Evolutionary conservation across 2,888 invertebrate genomes (phyloP), one percentile per base, ranked within the genome.

Genomic region (Luperina nickerlii): DNA sequence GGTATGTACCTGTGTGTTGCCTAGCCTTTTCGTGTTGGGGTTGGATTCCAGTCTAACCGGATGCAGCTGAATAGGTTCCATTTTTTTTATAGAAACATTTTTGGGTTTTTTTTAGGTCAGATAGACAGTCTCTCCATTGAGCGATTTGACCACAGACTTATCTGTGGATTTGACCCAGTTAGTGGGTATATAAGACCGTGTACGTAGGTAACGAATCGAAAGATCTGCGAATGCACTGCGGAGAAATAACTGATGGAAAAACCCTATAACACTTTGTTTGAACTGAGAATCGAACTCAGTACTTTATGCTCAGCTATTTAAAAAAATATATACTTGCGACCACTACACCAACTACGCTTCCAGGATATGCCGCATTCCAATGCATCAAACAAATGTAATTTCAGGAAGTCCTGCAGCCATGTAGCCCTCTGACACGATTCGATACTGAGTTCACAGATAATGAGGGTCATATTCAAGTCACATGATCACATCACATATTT

Each of bases 371-470:
- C 0, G 20, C 1, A 6, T 51, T 42, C 66, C 57, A 54, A 24
- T 54, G 11, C 72, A 81, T 66, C 18, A 42, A 66, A 66, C 13
- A 15, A 24, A 32, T 20, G 18, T 6, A 27, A 51, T 62, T 51
- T 51, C 38, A 24, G 51, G 24, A 0, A 32, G 38, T 66, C 45
- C 62, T 67, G 45, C 71, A 48, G 15, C 65, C 1, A 9, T 45
- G 9, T 45, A 20, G 38, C 60, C 83, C 42, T 82, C 48, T 78
- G 65, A 74, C 82, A 67, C 54, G 20, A n/a, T 74, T 81, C 15
- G 76, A 82, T 82, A 73, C 15, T 1, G 32, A 48, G 75, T 74
- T 38, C 32, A 85, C 62, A 80, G 71, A 85, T 81, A 73, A 45
- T 27, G 51, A 63, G 54, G 62, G 45, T 48, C 78, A 57, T 27